phyloP scores from a whole-genome alignment of 2,888 invertebrate species.

The Mechanitis mazaeus region DNA sequence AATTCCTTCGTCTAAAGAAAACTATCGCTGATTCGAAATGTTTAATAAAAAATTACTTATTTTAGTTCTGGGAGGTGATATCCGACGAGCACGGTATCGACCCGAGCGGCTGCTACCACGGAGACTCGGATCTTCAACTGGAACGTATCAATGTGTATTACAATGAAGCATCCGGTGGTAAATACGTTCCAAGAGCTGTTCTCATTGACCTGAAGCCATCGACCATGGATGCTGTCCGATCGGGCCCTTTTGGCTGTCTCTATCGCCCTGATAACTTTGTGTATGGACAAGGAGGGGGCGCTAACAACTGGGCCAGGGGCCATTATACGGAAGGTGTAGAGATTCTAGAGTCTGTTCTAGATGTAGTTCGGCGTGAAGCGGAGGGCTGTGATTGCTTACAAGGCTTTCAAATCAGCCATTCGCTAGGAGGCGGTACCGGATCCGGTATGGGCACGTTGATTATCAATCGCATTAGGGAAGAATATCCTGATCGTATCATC shows the following conservation, averaged over 20 bases:
- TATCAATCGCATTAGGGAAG: constrained; percentile 83
- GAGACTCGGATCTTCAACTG: constrained; percentile 83
- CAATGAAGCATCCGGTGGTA: constrained; percentile 80
- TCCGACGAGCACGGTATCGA: constrained; percentile 65
- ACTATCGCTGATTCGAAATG: too few species aligned
- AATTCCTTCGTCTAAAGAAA: too few species aligned
- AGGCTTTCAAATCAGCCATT: constrained; percentile 81
- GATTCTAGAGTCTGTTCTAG: constrained; percentile 77
- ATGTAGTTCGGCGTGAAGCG: constrained; percentile 76
- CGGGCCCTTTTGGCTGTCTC: constrained; percentile 81
- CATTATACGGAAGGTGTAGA: constrained; percentile 83
- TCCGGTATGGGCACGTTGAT: constrained; percentile 85
- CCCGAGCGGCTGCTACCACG: constrained; percentile 72
- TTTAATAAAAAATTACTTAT: constrained; percentile 5
- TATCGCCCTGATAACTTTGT: constrained; percentile 86
- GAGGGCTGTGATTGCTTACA: constrained; percentile 82
- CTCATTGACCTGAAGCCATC: constrained; percentile 64
- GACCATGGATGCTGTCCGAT: constrained; percentile 81
- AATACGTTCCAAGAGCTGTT: constrained; percentile 60
- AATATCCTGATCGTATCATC: constrained; percentile 85
- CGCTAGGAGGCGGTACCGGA: constrained; percentile 85
- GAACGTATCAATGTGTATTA: constrained; percentile 87
- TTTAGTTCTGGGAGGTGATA: constrained; percentile 66
- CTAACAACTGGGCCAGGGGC: constrained; percentile 80
- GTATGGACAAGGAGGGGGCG: constrained; percentile 78